Base-by-base conservation (phyloP, 2,888 invertebrate species). In the Xestobium rufovillosum region DNA sequence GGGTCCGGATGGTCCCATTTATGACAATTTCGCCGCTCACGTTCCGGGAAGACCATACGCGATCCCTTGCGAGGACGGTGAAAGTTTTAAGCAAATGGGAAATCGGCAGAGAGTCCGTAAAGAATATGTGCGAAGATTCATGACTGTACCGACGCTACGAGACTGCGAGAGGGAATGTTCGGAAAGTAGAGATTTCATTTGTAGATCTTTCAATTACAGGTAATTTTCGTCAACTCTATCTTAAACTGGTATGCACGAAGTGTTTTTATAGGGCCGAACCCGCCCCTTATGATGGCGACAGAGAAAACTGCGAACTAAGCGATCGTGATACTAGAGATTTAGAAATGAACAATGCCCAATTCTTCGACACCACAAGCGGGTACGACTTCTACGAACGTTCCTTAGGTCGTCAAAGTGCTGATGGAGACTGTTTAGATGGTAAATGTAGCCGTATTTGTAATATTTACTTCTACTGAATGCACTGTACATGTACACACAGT, bases 241-340 rank as follows among this genome's bases (percentile, higher is more conserved):
- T 13, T 14, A 13, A 9, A 17, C 14, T 6, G 8, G n/a, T 31
- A 3, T 10, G 14, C 4, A 30, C 10, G 1, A 11, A 16, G 10
- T 38, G 14, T 37, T 32, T 31, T 45, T 45, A 26, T 38, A 55
- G 55, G 38, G 52, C 52, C 32, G 31, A 45, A 3, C 42, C 42
- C 3, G 42, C 51, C 4, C 29, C 36, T 13, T 44, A 40, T 29
- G 44, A 44, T 4, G 73, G 71, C 2, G 80, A 81, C 45, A 67
- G 80, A 19, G 88, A 90, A 50, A 92, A 92, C 60, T 92, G 91
- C 57, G 91, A 92, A 60, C 69, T 92, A 4, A 90, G 88, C 58
- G 90, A 91, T 59, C 74, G 86, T 31, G 89, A 89, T 59, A 82
- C 86, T 0, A 71, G 85, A 36, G 86, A 88, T 54, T 67, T 90